Conservation (phyloP, 2,113 vertebrate species). For the Heloderma charlesbogerti region DNA sequence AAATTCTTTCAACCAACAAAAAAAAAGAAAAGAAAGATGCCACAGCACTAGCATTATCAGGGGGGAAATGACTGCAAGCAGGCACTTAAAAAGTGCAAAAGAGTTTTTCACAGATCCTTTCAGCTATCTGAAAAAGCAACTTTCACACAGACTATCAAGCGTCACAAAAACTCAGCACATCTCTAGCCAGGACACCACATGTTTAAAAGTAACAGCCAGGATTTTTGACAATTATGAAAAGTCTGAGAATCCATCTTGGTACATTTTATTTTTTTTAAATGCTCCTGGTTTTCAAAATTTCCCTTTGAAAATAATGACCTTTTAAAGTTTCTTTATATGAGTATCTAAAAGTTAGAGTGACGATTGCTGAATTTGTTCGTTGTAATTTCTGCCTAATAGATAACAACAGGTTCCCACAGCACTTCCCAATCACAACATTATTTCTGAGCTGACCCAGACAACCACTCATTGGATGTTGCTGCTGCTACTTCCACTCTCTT, state of each 20-base stretch:
- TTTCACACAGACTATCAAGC: neutral
- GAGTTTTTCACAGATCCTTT: neutral
- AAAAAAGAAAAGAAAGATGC: neutral
- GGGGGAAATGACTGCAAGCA: neutral
- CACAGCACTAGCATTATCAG: neutral
- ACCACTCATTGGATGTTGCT: neutral
- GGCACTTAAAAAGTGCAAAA: neutral
- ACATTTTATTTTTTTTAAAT: neutral
- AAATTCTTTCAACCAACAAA: neutral
- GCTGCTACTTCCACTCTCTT: neutral
- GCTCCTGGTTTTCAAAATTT: neutral
- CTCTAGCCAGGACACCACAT: neutral
- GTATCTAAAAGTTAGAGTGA: neutral
- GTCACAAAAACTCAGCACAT: neutral
- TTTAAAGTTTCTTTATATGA: neutral
- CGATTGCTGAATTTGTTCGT: neutral
- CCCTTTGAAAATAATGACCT: neutral
- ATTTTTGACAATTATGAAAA: neutral
- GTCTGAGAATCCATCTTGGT: neutral
- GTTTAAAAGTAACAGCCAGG: neutral
- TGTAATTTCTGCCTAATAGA: neutral
- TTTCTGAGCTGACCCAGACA: neutral
- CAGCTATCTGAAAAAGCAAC: neutral
- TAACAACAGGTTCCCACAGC: neutral
- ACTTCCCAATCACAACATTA: neutral